Evolutionary conservation across 2,888 invertebrate genomes (phyloP), one percentile per base, ranked within the genome.

Genomic region (Chouioia cunea): DNA sequence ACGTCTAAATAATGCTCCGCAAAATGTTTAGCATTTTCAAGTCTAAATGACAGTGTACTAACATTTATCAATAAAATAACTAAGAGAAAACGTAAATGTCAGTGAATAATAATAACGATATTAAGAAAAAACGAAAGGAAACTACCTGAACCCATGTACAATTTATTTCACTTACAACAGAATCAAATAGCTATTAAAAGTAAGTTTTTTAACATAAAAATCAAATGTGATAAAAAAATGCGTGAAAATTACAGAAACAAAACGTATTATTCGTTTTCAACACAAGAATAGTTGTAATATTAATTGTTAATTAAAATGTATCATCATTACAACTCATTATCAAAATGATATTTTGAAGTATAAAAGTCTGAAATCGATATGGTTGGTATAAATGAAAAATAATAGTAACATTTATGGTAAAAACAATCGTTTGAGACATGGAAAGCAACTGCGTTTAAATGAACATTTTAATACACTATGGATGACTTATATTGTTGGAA

Each of bases 201-300:
- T 46, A 62, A 12, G 14, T 59, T 58, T 47, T n/a, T 67, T 65
- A 53, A 36, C 50, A 62, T 62, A 64, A 58, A 65, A 62, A 20
- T 57, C 57, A 16, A 69, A 69, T 72, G 72, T 72, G 72, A 72
- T 72, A 69, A 63, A 63, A n/a, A 60, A 47, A 48, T 56, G 36
- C 58, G 58, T 54, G 44, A 71, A 70, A 63, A 0, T 60, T 53
- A 62, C 58, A 65, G n/a, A 60, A 14, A 67, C 54, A 22, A 46
- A 43, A 65, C 53, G 69, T 69, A 16, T 62, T 36, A 27, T 6
- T 6, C 6, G 27, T 6, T 27, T 10, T 36, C 36, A 36, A 36
- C 12, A 36, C 36, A 36, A 1, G 36, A 36, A 8, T 36, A 36
- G 6, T 36, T 36, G 36, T 36, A 10, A 27, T 27, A 27, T 27